Evolutionary conservation across 2,113 vertebrate species (phyloP).

Genomic region (Neotoma lepida): DNA sequence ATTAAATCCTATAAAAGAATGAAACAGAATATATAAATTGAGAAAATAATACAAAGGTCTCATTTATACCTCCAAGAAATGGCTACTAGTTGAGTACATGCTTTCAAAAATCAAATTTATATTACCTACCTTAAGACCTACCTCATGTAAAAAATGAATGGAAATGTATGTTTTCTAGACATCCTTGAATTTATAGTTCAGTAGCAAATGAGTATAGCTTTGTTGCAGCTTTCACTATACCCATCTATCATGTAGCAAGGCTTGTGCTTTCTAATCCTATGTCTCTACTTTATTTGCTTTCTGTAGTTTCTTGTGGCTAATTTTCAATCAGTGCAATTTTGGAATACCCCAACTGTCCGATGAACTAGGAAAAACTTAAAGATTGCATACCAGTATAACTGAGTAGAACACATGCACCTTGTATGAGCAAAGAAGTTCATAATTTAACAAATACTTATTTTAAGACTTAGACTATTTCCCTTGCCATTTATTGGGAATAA

Average conservation of each 20-base stretch:
- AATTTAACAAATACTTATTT: slow-evolving; percentile 1
- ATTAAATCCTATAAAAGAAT: slow-evolving; percentile 13
- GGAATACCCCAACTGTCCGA: neutral
- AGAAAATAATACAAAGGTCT: neutral
- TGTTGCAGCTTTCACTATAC: neutral
- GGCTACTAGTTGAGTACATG: neutral
- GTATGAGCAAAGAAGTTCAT: neutral
- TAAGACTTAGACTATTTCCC: neutral
- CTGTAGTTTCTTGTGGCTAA: neutral
- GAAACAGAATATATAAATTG: neutral
- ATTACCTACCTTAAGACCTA: neutral
- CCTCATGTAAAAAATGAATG: neutral
- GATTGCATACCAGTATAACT: neutral
- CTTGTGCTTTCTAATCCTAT: neutral
- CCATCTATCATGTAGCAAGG: neutral
- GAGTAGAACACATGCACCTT: neutral
- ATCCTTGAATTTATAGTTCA: neutral
- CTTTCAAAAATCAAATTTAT: neutral
- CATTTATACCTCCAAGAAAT: neutral
- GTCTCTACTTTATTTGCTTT: neutral
- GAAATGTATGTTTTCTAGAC: slow-evolving; percentile 1
- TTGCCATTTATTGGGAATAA: neutral
- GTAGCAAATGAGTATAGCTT: neutral
- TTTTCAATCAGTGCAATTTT: neutral
- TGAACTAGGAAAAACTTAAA: neutral